Conservation (phyloP, 2,113 vertebrate genomes). For the Sialia sialis region DNA sequence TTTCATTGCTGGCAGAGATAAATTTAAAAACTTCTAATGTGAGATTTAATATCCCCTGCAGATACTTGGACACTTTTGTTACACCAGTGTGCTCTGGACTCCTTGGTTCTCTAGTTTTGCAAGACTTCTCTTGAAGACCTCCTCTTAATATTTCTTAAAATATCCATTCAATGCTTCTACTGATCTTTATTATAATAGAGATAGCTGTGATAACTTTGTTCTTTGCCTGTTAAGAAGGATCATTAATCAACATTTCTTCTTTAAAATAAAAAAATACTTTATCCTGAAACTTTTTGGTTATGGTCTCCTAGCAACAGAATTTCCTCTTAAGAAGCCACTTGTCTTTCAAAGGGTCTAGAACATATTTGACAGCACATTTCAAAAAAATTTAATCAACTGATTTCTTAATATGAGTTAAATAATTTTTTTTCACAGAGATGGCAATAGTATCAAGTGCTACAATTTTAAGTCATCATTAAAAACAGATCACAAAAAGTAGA, state of each 20-base stretch:
- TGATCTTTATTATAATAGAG: constrained; percentile 23
- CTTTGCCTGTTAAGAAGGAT: constrained; percentile 14
- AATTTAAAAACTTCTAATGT: neutral
- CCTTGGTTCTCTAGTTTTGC: neutral
- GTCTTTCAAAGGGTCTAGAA: constrained; percentile 39
- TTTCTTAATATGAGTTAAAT: constrained; percentile 24
- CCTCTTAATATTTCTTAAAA: constrained; percentile 11
- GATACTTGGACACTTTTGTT: neutral
- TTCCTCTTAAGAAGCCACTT: constrained; percentile 32
- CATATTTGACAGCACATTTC: neutral
- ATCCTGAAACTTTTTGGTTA: constrained; percentile 24
- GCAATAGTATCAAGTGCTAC: neutral
- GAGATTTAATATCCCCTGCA: neutral
- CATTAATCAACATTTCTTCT: constrained; percentile 54
- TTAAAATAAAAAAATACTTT: constrained; percentile 44
- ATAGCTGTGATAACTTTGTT: constrained; percentile 36
- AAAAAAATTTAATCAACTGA: neutral
- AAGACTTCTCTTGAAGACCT: constrained; percentile 14
- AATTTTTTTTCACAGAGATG: neutral
- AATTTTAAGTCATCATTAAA: neutral
- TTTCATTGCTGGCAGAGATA: neutral
- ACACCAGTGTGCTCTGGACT: neutral
- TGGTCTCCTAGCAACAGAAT: constrained; percentile 50
- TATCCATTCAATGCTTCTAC: neutral
- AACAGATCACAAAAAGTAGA: neutral